A percentile compares a stretch with the other conserved stretches of the same genome.
phyloP scores from a whole-genome alignment of 2,113 vertebrate genomes.

The Melanerpes aurifrons region DNA sequence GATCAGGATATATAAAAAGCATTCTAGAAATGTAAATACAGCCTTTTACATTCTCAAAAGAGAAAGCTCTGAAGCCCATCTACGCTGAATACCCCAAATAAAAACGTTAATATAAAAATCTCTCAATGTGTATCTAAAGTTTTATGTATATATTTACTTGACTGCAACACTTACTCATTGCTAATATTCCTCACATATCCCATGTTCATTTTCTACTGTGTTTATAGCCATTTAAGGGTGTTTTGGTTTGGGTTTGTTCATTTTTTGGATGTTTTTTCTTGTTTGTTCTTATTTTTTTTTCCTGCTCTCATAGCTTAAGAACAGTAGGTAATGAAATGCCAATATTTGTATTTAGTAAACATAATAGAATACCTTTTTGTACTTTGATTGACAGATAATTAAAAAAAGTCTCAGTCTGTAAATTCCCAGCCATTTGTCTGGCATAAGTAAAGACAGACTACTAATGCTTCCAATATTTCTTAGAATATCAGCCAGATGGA shows the following conservation, averaged over 20 bases:
- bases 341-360: not conserved
- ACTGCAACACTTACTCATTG: constrained; percentile 1
- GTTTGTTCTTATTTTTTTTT: no score
- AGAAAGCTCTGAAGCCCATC: not conserved
- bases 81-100: constrained; percentile 9
- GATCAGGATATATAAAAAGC: not conserved
- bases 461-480: constrained; percentile 10
- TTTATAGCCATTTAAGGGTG: not conserved
- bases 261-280: no score
- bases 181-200: not conserved
- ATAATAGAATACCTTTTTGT: not conserved
- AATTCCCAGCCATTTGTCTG: not conserved
- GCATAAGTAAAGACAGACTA: not conserved
- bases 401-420: not conserved
- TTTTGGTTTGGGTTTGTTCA: not conserved
- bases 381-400: constrained; percentile 7
- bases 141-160: not conserved
- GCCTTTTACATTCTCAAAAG: not conserved
- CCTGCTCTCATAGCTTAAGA: not conserved
- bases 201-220: not conserved
- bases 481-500: not conserved
- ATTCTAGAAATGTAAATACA: not conserved
- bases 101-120: constrained; percentile 20
- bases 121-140: not conserved
- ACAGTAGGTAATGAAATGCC: not conserved